Conservation (phyloP, 2,797 vertebrate genomes). For the Gymnothorax reevesii region DNA sequence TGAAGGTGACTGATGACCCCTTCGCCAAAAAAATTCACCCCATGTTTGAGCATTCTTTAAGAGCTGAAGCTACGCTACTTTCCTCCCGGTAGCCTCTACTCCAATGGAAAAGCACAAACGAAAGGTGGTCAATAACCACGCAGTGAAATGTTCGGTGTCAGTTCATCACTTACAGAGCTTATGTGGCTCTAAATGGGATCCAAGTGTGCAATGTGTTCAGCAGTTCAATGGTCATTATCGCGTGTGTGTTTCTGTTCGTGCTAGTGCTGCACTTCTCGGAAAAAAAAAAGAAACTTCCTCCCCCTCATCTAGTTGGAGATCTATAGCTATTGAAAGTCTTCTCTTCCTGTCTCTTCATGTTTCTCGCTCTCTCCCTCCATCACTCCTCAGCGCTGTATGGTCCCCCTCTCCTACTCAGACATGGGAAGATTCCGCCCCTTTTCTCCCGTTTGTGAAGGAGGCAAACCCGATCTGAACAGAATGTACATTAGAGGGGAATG, state of each 20-base stretch:
- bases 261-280: neutral
- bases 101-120: neutral
- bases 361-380: constrained; percentile 24
- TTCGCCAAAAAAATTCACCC: neutral
- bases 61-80: neutral
- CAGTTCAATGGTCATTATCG: neutral
- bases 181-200: too few species aligned
- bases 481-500: constrained; percentile 43
- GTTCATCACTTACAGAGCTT: too few species aligned
- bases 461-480: constrained; percentile 23
- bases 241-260: neutral
- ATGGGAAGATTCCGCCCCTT: constrained; percentile 35
- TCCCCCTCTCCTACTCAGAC: constrained; percentile 37
- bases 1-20: too few species aligned
- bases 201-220: neutral
- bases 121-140: neutral
- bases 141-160: neutral
- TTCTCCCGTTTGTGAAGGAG: constrained; percentile 16
- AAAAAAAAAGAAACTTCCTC: neutral
- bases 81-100: neutral
- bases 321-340: neutral
- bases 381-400: constrained; percentile 31
- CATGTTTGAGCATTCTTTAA: neutral
- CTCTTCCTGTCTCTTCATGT: constrained; percentile 46
- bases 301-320: neutral